Evolutionary conservation across 2,113 vertebrate species (phyloP).

Genomic region (Hippopotamus amphibius): DNA sequence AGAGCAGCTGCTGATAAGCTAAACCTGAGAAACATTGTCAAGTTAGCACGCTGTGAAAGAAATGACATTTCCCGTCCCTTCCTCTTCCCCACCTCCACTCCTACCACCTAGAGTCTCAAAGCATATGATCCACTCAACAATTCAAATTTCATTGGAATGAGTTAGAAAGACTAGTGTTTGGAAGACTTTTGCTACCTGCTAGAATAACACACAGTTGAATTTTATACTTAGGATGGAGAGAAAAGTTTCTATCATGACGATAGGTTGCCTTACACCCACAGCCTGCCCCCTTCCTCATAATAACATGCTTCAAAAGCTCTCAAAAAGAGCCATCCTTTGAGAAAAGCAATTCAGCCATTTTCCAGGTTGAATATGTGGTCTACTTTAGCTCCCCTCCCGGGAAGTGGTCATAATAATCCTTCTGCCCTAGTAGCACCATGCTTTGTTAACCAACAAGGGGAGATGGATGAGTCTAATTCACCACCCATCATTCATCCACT

Average conservation of each 20-base stretch:
- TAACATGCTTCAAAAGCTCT: slow-evolving; percentile 22
- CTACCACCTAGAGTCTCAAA: slow-evolving; percentile 47
- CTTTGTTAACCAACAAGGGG: neutral
- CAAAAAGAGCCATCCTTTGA: neutral
- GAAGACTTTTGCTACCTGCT: slow-evolving; percentile 23
- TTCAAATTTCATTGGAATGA: slow-evolving; percentile 23
- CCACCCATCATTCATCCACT: neutral
- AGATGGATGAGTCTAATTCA: neutral
- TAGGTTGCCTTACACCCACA: neutral
- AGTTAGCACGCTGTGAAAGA: slow-evolving; percentile 47
- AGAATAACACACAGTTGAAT: slow-evolving; percentile 26
- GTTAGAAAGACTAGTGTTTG: neutral
- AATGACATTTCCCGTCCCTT: slow-evolving; percentile 57
- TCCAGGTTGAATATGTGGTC: slow-evolving; percentile 43
- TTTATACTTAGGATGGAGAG: neutral
- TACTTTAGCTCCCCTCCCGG: neutral
- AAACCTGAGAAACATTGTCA: slow-evolving; percentile 30
- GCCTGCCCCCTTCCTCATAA: neutral
- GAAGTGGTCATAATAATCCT: slow-evolving; percentile 29
- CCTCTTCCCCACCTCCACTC: slow-evolving; percentile 6
- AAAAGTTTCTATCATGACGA: neutral
- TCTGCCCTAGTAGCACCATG: neutral
- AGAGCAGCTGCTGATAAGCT: slow-evolving; percentile 65
- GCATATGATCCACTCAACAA: neutral
- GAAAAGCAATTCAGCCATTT: slow-evolving; percentile 22